Evolutionary conservation across 2,797 vertebrate species (phyloP).

Genomic region (Pristis pectinata): DNA sequence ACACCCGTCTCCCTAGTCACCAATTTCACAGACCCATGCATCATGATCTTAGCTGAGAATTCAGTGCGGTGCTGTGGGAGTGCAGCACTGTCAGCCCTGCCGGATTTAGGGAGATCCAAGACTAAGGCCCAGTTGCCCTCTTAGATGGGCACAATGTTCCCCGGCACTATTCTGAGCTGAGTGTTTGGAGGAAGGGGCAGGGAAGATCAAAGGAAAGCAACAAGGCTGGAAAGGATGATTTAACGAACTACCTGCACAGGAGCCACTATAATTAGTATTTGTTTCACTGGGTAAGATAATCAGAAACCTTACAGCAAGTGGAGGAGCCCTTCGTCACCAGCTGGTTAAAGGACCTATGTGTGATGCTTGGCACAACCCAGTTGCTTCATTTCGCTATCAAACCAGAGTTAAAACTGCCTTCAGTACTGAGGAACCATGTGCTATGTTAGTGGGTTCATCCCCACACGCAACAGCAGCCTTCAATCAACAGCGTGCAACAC

Average conservation of each 20-base stretch:
- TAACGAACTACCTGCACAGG: not conserved
- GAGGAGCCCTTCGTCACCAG: no score
- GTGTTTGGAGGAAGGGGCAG: not conserved
- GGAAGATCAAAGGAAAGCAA: not conserved
- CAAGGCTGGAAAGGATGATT: no score
- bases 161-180: not conserved
- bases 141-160: not conserved
- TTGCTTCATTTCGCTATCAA: not conserved
- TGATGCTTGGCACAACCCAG: not conserved
- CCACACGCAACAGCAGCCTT: not conserved
- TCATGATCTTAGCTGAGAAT: not conserved
- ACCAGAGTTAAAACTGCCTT: not conserved
- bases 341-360: not conserved
- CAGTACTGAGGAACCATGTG: not conserved
- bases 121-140: not conserved
- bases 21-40: not conserved
- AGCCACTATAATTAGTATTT: not conserved
- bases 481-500: not conserved
- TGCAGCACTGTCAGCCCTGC: not conserved
- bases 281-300: not conserved
- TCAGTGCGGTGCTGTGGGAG: not conserved
- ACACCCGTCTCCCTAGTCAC: not conserved
- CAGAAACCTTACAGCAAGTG: not conserved
- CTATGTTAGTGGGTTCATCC: not conserved
- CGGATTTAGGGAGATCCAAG: not conserved